Percentiles rank a stretch among this genome's conserved stretches.
Evolutionary conservation across 2,113 vertebrate genomes (phyloP).

Genomic region (Anser cygnoides): DNA sequence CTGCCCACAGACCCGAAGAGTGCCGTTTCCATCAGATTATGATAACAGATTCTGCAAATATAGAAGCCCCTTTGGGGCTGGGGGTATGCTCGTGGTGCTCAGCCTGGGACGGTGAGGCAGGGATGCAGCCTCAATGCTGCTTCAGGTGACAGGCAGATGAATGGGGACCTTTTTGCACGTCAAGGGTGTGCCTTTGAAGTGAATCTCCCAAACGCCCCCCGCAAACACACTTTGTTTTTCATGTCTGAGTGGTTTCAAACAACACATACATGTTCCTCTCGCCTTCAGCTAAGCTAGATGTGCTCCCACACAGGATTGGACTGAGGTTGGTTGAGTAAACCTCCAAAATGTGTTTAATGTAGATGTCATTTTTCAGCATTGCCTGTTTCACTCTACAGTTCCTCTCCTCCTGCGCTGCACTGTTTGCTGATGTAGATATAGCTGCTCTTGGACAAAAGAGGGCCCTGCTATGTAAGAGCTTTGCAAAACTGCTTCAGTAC

Average conservation of each 20-base stretch:
- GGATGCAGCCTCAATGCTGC: not conserved
- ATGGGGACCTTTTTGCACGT: not conserved
- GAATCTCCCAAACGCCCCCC: not conserved
- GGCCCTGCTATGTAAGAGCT: not conserved
- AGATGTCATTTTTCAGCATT: not conserved
- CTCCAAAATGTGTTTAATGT: not conserved
- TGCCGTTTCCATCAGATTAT: not conserved
- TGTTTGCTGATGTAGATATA: not conserved
- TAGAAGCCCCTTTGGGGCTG: too few relatives aligned
- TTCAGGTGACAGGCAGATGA: not conserved
- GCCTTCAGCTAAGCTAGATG: not conserved
- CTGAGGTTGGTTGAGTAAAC: not conserved
- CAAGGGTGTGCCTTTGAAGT: not conserved
- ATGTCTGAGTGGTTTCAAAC: not conserved
- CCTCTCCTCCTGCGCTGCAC: not conserved
- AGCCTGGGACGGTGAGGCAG: not conserved
- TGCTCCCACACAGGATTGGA: accelerated
- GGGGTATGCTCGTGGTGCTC: accelerated
- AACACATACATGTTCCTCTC: accelerated
- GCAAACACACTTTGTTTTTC: not conserved
- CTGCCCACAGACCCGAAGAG: not conserved
- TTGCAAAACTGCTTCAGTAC: not conserved
- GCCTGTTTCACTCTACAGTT: not conserved
- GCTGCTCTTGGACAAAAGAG: not conserved
- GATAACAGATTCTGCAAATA: too few relatives aligned